A percentile compares a stretch with the other conserved stretches of the same genome.
phyloP scores from a whole-genome alignment of 2,113 vertebrate species.

The Pachyramphus minor region DNA sequence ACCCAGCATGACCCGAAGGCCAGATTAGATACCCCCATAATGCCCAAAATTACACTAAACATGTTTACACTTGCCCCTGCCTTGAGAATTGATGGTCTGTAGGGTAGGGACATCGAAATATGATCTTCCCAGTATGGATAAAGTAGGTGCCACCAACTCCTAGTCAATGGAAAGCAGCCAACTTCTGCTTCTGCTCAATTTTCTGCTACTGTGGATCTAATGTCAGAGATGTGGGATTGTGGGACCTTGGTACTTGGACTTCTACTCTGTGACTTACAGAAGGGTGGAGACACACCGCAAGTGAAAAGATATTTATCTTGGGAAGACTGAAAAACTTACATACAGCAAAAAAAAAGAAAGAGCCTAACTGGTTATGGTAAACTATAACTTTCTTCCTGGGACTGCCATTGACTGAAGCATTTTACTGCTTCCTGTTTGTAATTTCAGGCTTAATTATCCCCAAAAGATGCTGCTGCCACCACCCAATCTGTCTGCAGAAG shows the following conservation, averaged over 20 bases:
- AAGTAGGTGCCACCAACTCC: neutral
- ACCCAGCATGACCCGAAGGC: neutral
- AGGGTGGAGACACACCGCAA: neutral
- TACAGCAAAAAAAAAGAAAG: neutral
- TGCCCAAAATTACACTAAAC: neutral
- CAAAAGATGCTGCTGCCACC: neutral
- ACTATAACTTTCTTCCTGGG: neutral
- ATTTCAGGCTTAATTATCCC: neutral
- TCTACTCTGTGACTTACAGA: neutral
- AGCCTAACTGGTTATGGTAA: neutral
- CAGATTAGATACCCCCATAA: neutral
- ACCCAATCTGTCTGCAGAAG: neutral
- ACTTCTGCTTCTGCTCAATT: neutral
- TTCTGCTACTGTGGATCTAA: neutral
- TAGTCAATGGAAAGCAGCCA: neutral
- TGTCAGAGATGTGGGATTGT: neutral
- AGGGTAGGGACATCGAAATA: neutral
- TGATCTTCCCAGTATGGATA: fast-evolving
- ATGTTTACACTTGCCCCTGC: fast-evolving
- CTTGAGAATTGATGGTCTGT: neutral
- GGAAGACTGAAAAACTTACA: neutral
- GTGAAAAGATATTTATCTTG: neutral
- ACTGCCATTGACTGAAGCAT: neutral
- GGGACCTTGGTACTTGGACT: fast-evolving
- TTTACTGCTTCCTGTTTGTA: neutral